A percentile compares a stretch with the other conserved stretches of the same genome.
These are phyloP conservation scores for Lepus townsendii DNA, from an alignment of 2,797 vertebrate genomes.

Conservation along the genomic window DNA sequence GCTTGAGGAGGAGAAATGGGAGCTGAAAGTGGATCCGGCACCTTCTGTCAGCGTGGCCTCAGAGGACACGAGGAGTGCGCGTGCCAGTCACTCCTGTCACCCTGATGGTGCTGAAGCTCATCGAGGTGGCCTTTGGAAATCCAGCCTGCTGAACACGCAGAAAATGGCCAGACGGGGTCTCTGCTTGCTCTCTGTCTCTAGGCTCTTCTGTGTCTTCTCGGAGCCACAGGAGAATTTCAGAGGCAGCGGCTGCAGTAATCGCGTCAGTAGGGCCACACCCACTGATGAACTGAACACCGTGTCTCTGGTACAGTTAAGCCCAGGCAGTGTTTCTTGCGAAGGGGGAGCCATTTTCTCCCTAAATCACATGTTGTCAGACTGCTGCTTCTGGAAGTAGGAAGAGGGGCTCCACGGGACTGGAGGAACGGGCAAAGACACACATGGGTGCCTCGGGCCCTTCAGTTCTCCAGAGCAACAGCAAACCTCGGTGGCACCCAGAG, in stretches of 20 bases:
- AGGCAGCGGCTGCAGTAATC: background rate
- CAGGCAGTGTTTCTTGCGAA: background rate
- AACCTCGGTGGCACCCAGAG: background rate
- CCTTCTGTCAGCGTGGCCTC: background rate
- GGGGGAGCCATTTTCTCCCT: background rate
- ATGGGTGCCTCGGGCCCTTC: background rate
- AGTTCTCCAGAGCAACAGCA: background rate
- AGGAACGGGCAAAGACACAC: background rate
- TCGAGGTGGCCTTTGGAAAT: background rate
- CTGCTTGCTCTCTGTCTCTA: background rate
- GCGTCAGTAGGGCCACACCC: background rate
- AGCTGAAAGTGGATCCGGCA: background rate
- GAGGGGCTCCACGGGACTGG: background rate
- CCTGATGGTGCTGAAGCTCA: background rate
- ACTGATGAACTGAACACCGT: background rate
- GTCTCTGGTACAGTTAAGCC: background rate
- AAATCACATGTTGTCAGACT: background rate
- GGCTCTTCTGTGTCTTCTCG: background rate
- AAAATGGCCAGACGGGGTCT: background rate
- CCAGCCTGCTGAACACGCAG: background rate
- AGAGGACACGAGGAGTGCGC: background rate
- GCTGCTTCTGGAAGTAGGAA: background rate
- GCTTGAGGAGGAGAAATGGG: background rate
- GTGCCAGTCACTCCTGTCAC: background rate
- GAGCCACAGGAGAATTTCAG: background rate